Percentiles rank a stretch among this genome's conserved stretches.
Evolutionary conservation across 2,888 invertebrate species (phyloP).

Genomic region (Drosophila putrida): DNA sequence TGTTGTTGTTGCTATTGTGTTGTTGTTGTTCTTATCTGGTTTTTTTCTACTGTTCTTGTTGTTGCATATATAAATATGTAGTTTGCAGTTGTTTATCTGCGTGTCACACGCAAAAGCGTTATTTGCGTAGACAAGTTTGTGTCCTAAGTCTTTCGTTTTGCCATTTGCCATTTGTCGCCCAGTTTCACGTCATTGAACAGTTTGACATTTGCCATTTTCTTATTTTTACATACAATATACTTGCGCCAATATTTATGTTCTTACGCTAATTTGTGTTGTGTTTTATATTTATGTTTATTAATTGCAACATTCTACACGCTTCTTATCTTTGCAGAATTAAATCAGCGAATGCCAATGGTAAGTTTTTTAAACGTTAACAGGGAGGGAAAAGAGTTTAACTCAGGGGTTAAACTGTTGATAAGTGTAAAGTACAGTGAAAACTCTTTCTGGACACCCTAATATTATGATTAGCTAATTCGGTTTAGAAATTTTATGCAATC

Average conservation of each 20-base stretch:
- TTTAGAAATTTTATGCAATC: no score
- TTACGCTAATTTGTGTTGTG: constrained; percentile 46
- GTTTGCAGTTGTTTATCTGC: constrained; percentile 52
- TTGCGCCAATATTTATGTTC: constrained; percentile 55
- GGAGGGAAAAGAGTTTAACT: neutral
- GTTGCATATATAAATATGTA: constrained; percentile 31
- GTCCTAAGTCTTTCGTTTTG: constrained; percentile 81
- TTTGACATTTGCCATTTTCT: constrained; percentile 56
- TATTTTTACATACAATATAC: constrained; percentile 2
- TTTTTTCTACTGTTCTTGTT: constrained; percentile 55
- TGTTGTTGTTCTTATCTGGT: constrained; percentile 47
- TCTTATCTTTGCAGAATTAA: constrained; percentile 84
- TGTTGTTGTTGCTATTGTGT: constrained; percentile 15
- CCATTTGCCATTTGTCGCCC: constrained; percentile 60
- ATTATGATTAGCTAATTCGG: no score
- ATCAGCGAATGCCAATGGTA: constrained; percentile 86
- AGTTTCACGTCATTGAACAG: constrained; percentile 45
- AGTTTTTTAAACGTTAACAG: constrained; percentile 63
- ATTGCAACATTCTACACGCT: constrained; percentile 56
- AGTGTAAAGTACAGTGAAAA: neutral
- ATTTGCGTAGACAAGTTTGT: constrained; percentile 73
- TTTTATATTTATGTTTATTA: constrained; percentile 41
- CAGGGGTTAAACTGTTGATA: neutral
- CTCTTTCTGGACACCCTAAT: no score
- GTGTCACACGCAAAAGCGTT: constrained; percentile 60